These are phyloP conservation scores for Discoglossus pictus DNA, from an alignment of 2,797 vertebrate species.

Conservation along the genomic window DNA sequence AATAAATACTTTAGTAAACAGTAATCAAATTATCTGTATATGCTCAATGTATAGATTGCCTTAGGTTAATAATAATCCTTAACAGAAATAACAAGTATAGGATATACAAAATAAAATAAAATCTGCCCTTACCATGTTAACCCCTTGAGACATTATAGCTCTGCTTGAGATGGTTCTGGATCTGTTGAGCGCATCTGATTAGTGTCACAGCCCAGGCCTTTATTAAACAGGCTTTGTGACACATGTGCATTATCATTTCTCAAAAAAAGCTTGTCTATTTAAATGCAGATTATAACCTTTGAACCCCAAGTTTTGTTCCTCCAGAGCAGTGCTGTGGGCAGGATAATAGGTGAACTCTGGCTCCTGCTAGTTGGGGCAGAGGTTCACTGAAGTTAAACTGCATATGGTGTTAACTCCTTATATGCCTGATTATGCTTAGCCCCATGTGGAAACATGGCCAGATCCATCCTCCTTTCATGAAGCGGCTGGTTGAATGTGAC, in stretches of 20 bases:
- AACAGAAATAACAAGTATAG: too few relatives aligned
- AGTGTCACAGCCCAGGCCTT: constrained; percentile 16
- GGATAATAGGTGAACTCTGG: constrained; percentile 44
- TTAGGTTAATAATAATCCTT: too few relatives aligned
- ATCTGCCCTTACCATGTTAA: too few relatives aligned
- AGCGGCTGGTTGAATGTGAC: too few relatives aligned
- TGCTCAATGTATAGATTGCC: too few relatives aligned
- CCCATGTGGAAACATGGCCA: too few relatives aligned
- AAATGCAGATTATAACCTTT: constrained; percentile 61
- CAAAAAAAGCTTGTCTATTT: constrained; percentile 51
- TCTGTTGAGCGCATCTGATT: constrained; percentile 16
- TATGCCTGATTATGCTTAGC: neutral
- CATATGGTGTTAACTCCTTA: constrained; percentile 12
- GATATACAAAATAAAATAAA: too few relatives aligned
- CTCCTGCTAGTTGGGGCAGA: constrained; percentile 35
- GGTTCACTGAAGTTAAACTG: constrained; percentile 26
- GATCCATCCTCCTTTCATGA: too few relatives aligned
- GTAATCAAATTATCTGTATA: too few relatives aligned
- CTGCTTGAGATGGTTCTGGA: too few relatives aligned
- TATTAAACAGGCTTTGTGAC: constrained; percentile 21
- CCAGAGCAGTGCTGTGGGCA: constrained; percentile 52
- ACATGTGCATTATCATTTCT: constrained; percentile 29
- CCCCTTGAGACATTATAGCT: too few relatives aligned
- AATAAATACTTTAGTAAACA: too few relatives aligned
- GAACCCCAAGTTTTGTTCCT: constrained; percentile 34